Conservation (phyloP, 2,888 invertebrate species). For the Drosophila algonquin region DNA sequence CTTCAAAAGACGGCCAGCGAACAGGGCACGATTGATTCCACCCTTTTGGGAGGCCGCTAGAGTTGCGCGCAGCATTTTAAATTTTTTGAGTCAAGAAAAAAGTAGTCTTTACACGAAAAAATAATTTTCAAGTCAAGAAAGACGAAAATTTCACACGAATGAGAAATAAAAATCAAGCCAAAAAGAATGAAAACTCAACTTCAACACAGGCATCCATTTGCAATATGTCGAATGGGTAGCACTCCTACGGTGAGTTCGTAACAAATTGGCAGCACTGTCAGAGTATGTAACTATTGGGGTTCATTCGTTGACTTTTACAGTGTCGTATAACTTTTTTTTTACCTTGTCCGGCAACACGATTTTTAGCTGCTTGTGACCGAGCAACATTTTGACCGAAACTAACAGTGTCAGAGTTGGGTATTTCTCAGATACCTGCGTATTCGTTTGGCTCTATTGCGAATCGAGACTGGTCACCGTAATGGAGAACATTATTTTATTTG, state of each 20-base stretch:
- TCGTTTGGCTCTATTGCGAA: neutral
- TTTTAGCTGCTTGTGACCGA: no score
- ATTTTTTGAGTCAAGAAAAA: neutral
- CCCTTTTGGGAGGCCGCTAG: slow-evolving; percentile 13
- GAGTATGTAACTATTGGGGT: no score
- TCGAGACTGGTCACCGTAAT: neutral
- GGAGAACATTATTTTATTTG: slow-evolving; percentile 34
- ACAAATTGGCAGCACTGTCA: neutral
- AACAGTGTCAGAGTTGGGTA: no score
- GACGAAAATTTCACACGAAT: neutral
- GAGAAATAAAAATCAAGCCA: neutral
- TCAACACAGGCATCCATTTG: neutral
- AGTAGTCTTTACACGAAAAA: slow-evolving; percentile 26
- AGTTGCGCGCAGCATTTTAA: slow-evolving; percentile 32
- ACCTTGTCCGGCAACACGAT: no score
- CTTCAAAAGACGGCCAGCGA: neutral
- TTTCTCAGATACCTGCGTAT: no score
- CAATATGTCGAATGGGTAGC: slow-evolving; percentile 5
- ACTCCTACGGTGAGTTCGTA: neutral
- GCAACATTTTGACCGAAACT: no score
- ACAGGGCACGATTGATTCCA: neutral
- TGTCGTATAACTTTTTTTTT: no score
- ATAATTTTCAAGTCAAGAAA: slow-evolving; percentile 12
- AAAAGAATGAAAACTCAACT: slow-evolving; percentile 22
- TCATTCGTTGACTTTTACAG: no score